phyloP scores from a whole-genome alignment of 2,888 invertebrate species.

The Apodemia hepburni region DNA sequence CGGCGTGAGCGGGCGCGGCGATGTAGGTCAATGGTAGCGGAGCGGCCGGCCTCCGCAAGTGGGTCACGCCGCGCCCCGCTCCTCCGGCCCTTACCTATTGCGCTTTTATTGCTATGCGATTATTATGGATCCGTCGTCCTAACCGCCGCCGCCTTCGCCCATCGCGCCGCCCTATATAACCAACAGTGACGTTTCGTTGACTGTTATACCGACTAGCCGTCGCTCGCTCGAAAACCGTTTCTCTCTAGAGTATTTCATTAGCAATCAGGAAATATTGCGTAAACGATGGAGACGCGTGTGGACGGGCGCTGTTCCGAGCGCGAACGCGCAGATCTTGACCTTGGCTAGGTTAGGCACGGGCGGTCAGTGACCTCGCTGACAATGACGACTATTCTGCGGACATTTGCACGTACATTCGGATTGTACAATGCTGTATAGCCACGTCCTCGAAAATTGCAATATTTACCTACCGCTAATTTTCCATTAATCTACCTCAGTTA shows the following conservation, averaged over 20 bases:
- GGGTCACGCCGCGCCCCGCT: slow-evolving; percentile 33
- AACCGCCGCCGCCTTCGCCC: slow-evolving; percentile 21
- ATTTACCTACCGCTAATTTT: neutral
- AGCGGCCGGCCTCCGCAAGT: slow-evolving; percentile 38
- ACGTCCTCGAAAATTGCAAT: neutral
- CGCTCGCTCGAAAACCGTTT: neutral
- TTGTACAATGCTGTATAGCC: neutral
- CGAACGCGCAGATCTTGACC: slow-evolving; percentile 34
- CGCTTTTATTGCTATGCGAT: slow-evolving; percentile 38
- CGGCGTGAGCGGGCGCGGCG: slow-evolving; percentile 27
- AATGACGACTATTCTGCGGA: slow-evolving; percentile 25
- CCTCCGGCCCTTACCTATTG: slow-evolving; percentile 34
- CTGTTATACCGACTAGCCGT: neutral
- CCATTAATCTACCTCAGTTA: too few relatives aligned
- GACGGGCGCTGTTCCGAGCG: slow-evolving; percentile 23
- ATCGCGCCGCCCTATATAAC: neutral
- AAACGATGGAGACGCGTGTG: slow-evolving; percentile 7
- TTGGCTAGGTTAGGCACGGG: slow-evolving; percentile 35
- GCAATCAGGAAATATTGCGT: slow-evolving; percentile 2
- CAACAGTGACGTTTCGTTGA: neutral
- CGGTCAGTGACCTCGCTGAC: slow-evolving; percentile 32
- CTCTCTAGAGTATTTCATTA: neutral
- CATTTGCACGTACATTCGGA: neutral
- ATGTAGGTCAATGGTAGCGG: slow-evolving; percentile 49
- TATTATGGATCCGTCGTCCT: slow-evolving; percentile 32